These are phyloP conservation scores for Protodeltote pygarga DNA, from an alignment of 2,888 invertebrate species.

Conservation along the genomic window DNA sequence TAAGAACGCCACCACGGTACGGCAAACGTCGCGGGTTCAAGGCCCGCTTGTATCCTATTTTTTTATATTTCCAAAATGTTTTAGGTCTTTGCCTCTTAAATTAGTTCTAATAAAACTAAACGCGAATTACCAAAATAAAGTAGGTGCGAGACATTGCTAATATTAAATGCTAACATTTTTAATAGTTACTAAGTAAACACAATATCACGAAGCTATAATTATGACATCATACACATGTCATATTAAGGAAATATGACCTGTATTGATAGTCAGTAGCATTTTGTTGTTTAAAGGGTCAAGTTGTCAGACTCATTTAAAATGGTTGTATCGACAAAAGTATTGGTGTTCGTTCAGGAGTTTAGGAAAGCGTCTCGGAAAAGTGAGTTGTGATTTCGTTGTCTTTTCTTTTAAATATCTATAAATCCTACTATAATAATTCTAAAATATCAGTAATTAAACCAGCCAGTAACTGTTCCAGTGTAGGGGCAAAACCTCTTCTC, in stretches of 20 bases:
- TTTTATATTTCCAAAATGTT: no score
- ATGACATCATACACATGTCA: slow-evolving; percentile 68
- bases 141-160: slow-evolving; percentile 36
- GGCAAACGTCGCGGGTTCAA: no score
- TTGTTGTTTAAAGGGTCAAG: slow-evolving; percentile 33
- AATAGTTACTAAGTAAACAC: slow-evolving; percentile 49
- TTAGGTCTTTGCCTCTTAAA: no score
- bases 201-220: slow-evolving; percentile 46
- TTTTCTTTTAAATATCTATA: neutral
- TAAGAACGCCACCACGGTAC: no score
- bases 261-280: slow-evolving; percentile 49
- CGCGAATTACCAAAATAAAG: slow-evolving; percentile 27
- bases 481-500: no score
- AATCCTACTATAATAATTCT: no score
- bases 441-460: no score
- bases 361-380: slow-evolving; percentile 54
- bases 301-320: slow-evolving; percentile 47
- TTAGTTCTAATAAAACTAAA: no score
- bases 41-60: no score
- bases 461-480: no score
- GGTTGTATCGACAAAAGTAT: slow-evolving; percentile 58
- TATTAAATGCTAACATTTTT: slow-evolving; percentile 51
- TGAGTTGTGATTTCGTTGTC: slow-evolving; percentile 53
- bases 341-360: slow-evolving; percentile 56
- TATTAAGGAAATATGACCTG: slow-evolving; percentile 57